Evolutionary conservation across 2,797 vertebrate species (phyloP).

Genomic region (Takifugu rubripes): DNA sequence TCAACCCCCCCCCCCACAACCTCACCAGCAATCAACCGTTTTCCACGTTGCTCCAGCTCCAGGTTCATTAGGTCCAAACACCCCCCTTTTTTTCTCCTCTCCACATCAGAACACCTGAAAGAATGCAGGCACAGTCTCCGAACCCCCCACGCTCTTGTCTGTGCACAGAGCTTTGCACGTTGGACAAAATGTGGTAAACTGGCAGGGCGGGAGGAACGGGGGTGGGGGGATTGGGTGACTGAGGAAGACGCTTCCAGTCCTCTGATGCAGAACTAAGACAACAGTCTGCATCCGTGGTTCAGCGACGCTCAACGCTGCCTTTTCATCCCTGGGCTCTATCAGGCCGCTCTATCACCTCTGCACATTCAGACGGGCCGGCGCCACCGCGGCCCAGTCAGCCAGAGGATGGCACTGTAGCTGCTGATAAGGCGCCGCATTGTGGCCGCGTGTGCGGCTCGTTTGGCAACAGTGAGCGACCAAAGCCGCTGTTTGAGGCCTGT

Average conservation of each 20-base stretch:
- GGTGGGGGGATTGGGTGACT: slow-evolving; percentile 43
- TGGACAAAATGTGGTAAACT: slow-evolving; percentile 38
- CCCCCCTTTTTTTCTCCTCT: slow-evolving; percentile 4
- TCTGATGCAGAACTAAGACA: slow-evolving; percentile 73
- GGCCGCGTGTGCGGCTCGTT: slow-evolving; percentile 40
- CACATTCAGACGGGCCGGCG: slow-evolving; percentile 55
- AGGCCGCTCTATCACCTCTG: slow-evolving; percentile 49
- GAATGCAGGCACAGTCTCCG: slow-evolving; percentile 19
- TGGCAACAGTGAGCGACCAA: slow-evolving; percentile 43
- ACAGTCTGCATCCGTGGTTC: slow-evolving; percentile 45
- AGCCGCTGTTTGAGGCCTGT: slow-evolving; percentile 19
- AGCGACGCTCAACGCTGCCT: slow-evolving; percentile 43
- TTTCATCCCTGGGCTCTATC: slow-evolving; percentile 57
- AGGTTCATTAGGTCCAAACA: slow-evolving; percentile 20
- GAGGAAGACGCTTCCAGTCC: slow-evolving; percentile 51
- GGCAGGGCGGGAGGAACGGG: slow-evolving; percentile 51
- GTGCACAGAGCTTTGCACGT: slow-evolving; percentile 37
- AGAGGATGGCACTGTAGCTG: slow-evolving; percentile 59
- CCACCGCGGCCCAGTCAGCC: slow-evolving; percentile 51
- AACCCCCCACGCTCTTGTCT: slow-evolving; percentile 17
- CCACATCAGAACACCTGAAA: slow-evolving; percentile 25
- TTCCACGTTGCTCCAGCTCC: slow-evolving; percentile 20
- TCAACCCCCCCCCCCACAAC: slow-evolving; percentile 25
- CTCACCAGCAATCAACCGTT: slow-evolving; percentile 34
- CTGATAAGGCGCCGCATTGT: slow-evolving; percentile 61